phyloP scores from a whole-genome alignment of 2,888 invertebrate genomes.

The Archips xylosteana region DNA sequence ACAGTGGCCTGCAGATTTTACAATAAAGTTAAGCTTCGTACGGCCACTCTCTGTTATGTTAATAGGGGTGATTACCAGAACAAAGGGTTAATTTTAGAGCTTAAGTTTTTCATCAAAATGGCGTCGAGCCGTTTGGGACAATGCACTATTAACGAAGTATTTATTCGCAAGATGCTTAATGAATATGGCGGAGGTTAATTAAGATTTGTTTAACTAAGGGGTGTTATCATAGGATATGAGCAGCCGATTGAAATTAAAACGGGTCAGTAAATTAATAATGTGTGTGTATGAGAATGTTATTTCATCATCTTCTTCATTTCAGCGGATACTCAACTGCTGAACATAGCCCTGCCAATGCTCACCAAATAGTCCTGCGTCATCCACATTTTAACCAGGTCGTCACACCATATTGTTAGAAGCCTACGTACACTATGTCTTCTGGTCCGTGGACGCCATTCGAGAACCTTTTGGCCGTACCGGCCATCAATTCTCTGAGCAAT shows the following conservation, averaged over 20 bases:
- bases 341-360: no score
- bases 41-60: conserved; percentile 53
- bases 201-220: conserved; percentile 1
- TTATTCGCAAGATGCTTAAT: conserved; percentile 23
- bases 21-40: conserved; percentile 48
- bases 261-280: neutral
- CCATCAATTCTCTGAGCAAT: no score
- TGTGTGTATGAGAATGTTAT: neutral
- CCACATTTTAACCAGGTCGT: no score
- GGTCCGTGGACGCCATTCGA: no score
- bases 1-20: conserved; percentile 42
- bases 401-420: no score
- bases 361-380: no score
- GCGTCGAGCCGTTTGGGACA: conserved; percentile 40
- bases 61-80: conserved; percentile 57
- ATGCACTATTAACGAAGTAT: conserved; percentile 43
- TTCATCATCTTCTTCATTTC: no score
- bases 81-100: conserved; percentile 49
- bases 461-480: no score
- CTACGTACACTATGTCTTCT: no score
- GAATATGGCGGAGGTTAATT: conserved; percentile 7
- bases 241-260: neutral
- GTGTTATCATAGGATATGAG: conserved; percentile 7
- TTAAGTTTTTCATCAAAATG: conserved; percentile 53
- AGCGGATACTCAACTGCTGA: no score